phyloP scores from a whole-genome alignment of 2,888 invertebrate species.

The Polymixis lichenea region DNA sequence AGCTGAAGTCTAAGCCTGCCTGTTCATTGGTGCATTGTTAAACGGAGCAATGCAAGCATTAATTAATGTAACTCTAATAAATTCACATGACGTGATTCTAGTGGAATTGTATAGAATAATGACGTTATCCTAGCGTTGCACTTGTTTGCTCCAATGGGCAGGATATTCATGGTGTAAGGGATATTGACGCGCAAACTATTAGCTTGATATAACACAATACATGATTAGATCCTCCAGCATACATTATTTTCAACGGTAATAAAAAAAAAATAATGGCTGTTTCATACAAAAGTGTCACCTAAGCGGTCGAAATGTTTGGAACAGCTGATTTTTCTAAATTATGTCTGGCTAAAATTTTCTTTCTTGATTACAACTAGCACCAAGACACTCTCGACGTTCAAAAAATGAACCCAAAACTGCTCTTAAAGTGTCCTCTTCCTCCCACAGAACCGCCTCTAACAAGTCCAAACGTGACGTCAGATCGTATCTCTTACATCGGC shows the following conservation, averaged over 20 bases:
- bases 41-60: not conserved
- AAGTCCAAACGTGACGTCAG: conserved; percentile 90
- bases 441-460: conserved; percentile 90
- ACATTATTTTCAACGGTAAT: not conserved
- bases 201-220: not conserved
- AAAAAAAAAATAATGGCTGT: not conserved
- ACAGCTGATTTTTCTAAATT: not conserved
- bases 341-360: not conserved
- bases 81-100: not conserved
- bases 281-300: not conserved
- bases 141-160: not conserved
- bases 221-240: not conserved
- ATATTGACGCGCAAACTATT: not conserved
- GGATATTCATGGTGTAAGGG: not conserved
- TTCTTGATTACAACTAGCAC: not conserved
- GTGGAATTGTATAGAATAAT: not conserved
- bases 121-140: not conserved
- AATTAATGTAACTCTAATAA: not conserved
- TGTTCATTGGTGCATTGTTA: not conserved
- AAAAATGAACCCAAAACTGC: not conserved
- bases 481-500: conserved; percentile 89
- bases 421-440: not conserved
- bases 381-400: not conserved
- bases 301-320: not conserved
- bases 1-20: no score